A percentile compares a stretch with the other conserved stretches of the same genome.
Conservation (phyloP, 2,888 invertebrate species). For the Oscheius sp. region DNA sequence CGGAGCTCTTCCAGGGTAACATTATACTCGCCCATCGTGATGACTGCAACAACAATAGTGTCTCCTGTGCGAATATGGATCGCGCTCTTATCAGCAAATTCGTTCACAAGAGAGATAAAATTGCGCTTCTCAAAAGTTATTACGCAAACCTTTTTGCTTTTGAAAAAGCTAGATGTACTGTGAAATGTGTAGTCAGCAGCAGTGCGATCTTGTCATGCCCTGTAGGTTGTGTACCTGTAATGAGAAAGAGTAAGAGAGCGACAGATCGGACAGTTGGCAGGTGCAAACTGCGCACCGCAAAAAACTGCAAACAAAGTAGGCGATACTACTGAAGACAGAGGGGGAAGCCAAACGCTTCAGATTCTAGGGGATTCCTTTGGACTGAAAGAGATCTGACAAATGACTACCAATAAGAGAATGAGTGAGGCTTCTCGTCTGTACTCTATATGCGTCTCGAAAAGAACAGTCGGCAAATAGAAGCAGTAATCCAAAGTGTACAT, state of each 20-base stretch:
- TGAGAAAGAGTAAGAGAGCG: conserved; percentile 1
- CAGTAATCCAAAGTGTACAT: not conserved
- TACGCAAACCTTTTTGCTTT: conserved; percentile 2
- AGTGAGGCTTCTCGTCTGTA: not conserved
- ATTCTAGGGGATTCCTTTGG: not conserved
- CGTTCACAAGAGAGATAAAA: no score
- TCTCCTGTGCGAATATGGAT: not conserved
- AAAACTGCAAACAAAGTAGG: conserved; percentile 27
- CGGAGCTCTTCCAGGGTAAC: conserved; percentile 69
- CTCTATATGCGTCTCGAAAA: not conserved
- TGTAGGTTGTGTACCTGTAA: conserved; percentile 41
- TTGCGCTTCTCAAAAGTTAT: no score
- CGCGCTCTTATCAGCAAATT: not conserved
- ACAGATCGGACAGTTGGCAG: conserved; percentile 36
- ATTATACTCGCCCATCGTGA: conserved; percentile 49
- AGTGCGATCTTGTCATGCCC: conserved; percentile 38
- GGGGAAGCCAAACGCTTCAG: not conserved
- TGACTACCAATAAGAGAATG: not conserved
- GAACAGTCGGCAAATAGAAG: not conserved
- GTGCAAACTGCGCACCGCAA: conserved; percentile 30
- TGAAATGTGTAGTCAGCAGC: conserved; percentile 1
- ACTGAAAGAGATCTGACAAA: not conserved
- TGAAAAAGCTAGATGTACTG: conserved; percentile 14
- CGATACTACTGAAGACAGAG: conserved; percentile 9
- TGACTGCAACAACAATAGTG: not conserved